These are phyloP conservation scores for Maccullochella peelii DNA, from an alignment of 2,113 vertebrate genomes.

Conservation along the genomic window DNA sequence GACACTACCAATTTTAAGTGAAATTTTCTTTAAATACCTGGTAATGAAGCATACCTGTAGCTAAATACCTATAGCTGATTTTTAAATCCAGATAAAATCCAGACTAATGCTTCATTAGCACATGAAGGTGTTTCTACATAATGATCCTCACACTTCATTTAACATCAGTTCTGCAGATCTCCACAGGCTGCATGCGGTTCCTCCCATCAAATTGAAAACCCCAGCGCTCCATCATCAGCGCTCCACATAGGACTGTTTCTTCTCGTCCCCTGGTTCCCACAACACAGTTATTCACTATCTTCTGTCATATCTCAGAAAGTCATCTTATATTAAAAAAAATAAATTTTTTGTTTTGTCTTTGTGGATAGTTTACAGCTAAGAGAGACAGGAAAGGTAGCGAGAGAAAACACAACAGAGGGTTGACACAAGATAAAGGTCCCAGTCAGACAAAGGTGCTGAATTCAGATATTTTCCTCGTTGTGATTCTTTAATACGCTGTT, in stretches of 20 bases:
- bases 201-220: constrained; percentile 12
- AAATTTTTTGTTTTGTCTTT: too few species aligned
- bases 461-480: too few species aligned
- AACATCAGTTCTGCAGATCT: constrained; percentile 14
- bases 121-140: constrained; percentile 25
- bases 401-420: too few species aligned
- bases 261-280: not conserved
- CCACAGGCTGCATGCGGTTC: not conserved
- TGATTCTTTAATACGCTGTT: too few species aligned
- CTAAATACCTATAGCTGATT: constrained; percentile 41
- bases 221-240: not conserved
- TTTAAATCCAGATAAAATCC: constrained; percentile 75
- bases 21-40: not conserved
- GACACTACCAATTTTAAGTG: not conserved
- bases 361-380: not conserved
- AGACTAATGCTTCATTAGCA: constrained; percentile 70
- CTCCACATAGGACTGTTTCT: not conserved
- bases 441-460: not conserved
- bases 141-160: constrained; percentile 36
- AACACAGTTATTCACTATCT: not conserved
- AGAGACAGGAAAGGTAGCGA: not conserved
- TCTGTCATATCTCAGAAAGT: not conserved
- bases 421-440: not conserved
- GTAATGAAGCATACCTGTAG: constrained; percentile 42
- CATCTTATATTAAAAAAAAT: not conserved